Conservation (phyloP, 2,888 invertebrate genomes). For the Taenaris catops region DNA sequence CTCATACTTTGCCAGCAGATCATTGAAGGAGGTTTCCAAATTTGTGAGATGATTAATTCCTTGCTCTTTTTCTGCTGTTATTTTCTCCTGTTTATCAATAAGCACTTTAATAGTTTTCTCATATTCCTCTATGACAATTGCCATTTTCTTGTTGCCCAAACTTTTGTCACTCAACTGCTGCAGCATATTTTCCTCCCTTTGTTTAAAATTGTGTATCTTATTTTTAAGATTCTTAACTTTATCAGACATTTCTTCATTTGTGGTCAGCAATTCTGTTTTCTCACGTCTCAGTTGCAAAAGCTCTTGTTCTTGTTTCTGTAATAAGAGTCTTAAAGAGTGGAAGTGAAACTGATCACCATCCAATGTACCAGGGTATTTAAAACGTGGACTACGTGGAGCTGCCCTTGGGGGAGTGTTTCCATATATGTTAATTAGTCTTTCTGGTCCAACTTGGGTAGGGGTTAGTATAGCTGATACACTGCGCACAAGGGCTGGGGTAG, state of each 20-base stretch:
- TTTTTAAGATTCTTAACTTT: slow-evolving; percentile 55
- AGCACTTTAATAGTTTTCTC: slow-evolving; percentile 88
- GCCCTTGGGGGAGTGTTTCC: slow-evolving; percentile 59
- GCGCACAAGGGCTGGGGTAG: slow-evolving; percentile 53
- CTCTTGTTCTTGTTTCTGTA: slow-evolving; percentile 66
- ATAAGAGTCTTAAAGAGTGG: slow-evolving; percentile 50
- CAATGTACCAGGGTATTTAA: slow-evolving; percentile 36
- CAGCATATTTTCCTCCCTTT: slow-evolving; percentile 48
- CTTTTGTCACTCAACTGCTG: slow-evolving; percentile 58
- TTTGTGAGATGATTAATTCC: slow-evolving; percentile 79
- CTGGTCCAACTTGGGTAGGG: slow-evolving; percentile 59
- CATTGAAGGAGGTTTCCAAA: slow-evolving; percentile 82
- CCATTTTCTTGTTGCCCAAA: slow-evolving; percentile 71
- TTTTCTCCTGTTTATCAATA: slow-evolving; percentile 83
- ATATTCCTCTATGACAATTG: slow-evolving; percentile 87
- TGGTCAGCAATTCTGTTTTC: slow-evolving; percentile 54
- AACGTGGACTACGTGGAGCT: slow-evolving; percentile 54
- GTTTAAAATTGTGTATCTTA: slow-evolving; percentile 46
- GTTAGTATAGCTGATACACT: slow-evolving; percentile 67
- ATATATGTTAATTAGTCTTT: slow-evolving; percentile 58
- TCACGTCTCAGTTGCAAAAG: slow-evolving; percentile 54
- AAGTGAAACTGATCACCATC: slow-evolving; percentile 53
- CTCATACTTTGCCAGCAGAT: slow-evolving; percentile 81
- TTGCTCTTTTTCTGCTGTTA: slow-evolving; percentile 77
- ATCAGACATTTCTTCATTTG: slow-evolving; percentile 47